phyloP scores from a whole-genome alignment of 2,888 invertebrate genomes.

The Mesorhabditis spiculigera region DNA sequence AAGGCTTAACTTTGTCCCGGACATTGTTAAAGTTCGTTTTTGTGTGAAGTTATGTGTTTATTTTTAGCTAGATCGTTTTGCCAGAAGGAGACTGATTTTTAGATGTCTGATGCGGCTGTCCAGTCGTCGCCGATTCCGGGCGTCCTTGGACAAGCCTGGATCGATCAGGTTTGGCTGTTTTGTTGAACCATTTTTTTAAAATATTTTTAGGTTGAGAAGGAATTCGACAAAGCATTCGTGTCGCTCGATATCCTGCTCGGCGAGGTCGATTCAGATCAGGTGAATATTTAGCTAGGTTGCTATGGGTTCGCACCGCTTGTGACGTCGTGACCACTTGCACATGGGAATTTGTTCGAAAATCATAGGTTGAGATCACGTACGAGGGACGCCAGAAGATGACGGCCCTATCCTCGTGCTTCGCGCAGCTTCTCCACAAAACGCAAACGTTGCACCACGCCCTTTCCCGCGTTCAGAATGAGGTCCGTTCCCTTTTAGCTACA shows the following conservation, averaged over 20 bases:
- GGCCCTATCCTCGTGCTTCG: constrained; percentile 67
- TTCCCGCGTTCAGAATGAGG: constrained; percentile 62
- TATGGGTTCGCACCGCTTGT: background rate
- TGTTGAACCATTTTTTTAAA: background rate
- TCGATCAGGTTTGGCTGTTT: too few species aligned
- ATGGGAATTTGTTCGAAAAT: background rate
- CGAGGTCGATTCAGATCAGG: constrained; percentile 65
- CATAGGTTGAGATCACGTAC: constrained; percentile 69
- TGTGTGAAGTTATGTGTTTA: too few species aligned
- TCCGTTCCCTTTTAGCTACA: too few species aligned
- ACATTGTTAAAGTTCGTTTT: too few species aligned
- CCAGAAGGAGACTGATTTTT: too few species aligned
- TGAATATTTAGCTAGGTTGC: constrained; percentile 5
- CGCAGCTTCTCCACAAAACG: constrained; percentile 66
- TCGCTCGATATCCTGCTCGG: constrained; percentile 77
- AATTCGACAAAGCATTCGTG: constrained; percentile 78
- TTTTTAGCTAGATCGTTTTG: too few species aligned
- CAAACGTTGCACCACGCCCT: constrained; percentile 76
- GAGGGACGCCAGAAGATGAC: constrained; percentile 75
- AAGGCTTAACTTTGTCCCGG: too few species aligned
- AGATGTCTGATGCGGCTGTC: too few species aligned
- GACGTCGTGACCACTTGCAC: background rate
- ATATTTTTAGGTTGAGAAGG: constrained; percentile 70
- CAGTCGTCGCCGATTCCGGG: too few species aligned
- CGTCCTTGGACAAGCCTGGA: too few species aligned